Conservation (phyloP, 1,140 invertebrate species). For the Acromyrmex heyeri region DNA sequence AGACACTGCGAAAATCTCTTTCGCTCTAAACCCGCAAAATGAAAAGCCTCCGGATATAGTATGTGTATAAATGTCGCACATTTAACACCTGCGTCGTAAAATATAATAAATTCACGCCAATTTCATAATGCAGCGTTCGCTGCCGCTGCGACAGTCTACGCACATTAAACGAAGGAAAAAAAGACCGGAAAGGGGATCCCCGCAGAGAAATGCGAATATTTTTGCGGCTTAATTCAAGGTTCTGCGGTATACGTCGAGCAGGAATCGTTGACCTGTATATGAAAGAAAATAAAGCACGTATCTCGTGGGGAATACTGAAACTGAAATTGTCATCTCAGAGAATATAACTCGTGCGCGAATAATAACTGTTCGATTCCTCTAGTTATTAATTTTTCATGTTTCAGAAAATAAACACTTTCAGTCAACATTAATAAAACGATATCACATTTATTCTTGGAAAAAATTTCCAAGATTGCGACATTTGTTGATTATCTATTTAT, state of each 20-base stretch:
- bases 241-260: not conserved
- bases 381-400: slow-evolving; percentile 38
- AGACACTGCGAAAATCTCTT: slow-evolving; percentile 22
- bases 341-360: slow-evolving; percentile 40
- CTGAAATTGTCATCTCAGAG: slow-evolving; percentile 44
- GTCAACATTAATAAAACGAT: slow-evolving; percentile 14
- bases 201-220: slow-evolving; percentile 21
- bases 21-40: slow-evolving; percentile 5
- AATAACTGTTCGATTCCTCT: slow-evolving; percentile 4
- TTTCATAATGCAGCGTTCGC: slow-evolving; percentile 27
- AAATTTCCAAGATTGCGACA: not conserved
- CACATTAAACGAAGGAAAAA: not conserved
- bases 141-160: not conserved
- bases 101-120: slow-evolving; percentile 41
- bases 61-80: not conserved
- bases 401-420: slow-evolving; percentile 9
- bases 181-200: not conserved
- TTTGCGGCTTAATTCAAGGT: slow-evolving; percentile 41
- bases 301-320: slow-evolving; percentile 28
- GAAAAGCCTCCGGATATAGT: not conserved
- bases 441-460: not conserved
- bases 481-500: not conserved
- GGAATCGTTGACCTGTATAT: not conserved
- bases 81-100: slow-evolving; percentile 32
- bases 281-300: slow-evolving; percentile 35